Conservation (phyloP, 1,140 invertebrate species). For the Drosophila sproati region DNA sequence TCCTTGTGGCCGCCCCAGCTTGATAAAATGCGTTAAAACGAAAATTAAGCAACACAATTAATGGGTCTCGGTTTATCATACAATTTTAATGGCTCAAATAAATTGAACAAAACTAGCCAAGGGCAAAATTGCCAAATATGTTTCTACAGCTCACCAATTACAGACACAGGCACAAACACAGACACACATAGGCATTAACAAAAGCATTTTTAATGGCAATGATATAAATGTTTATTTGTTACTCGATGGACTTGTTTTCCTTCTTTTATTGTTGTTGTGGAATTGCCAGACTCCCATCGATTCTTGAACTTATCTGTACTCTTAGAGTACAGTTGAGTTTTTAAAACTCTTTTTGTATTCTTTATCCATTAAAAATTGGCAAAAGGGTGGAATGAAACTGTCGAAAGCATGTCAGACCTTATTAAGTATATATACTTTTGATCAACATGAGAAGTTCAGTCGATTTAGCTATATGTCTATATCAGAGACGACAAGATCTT, state of each 20-base stretch:
- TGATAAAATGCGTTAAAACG: slow-evolving; percentile 81
- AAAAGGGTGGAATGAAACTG: no score
- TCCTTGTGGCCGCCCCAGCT: slow-evolving; percentile 47
- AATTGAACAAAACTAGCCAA: slow-evolving; percentile 66
- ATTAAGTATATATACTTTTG: no score
- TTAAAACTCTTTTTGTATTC: no score
- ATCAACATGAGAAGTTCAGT: no score
- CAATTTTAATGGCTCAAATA: slow-evolving; percentile 80
- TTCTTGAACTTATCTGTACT: not conserved
- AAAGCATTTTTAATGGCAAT: not conserved
- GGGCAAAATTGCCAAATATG: slow-evolving; percentile 35
- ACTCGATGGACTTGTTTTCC: not conserved
- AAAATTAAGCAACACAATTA: slow-evolving; percentile 83
- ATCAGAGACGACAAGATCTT: no score
- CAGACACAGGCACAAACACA: not conserved
- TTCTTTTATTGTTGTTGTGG: not conserved
- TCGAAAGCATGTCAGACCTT: no score
- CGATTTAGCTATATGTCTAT: no score
- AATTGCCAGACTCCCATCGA: not conserved
- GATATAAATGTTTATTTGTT: not conserved
- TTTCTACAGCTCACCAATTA: slow-evolving; percentile 20
- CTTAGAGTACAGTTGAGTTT: no score
- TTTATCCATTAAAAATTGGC: no score
- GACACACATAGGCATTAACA: not conserved
- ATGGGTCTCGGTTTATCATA: slow-evolving; percentile 75